Percentiles rank a stretch among this genome's conserved stretches.
These are phyloP conservation scores for Caenorhabditis drosophilae DNA, from an alignment of 2,888 invertebrate genomes.

Conservation along the genomic window DNA sequence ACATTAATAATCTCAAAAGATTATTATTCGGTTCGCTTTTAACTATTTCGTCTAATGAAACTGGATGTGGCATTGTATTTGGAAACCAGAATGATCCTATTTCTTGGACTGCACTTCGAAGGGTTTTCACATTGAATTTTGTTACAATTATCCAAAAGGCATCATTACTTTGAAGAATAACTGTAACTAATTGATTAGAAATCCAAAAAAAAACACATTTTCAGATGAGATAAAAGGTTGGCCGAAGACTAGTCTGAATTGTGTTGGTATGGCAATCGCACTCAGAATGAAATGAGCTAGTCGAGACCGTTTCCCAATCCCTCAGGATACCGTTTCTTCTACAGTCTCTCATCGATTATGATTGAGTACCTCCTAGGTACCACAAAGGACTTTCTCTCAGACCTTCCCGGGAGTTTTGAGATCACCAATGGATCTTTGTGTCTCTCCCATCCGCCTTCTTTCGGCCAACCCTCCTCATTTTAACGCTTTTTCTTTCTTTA, in stretches of 20 bases:
- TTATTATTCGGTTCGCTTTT: conserved; percentile 3
- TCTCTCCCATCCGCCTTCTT: conserved; percentile 40
- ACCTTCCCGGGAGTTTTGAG: conserved; percentile 57
- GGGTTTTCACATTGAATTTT: conserved; percentile 24
- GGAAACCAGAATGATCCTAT: conserved; percentile 27
- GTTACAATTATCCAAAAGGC: conserved; percentile 45
- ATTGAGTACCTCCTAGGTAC: conserved; percentile 49
- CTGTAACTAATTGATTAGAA: too few species aligned
- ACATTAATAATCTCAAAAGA: conserved; percentile 34
- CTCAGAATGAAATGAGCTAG: conserved; percentile 42
- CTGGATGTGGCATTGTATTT: conserved; percentile 21
- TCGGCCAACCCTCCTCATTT: conserved; percentile 24
- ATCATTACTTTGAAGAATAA: conserved; percentile 12
- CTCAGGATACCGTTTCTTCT: conserved; percentile 43
- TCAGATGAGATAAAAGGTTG: conserved; percentile 36
- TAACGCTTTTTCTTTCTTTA: not conserved
- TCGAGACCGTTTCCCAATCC: conserved; percentile 54
- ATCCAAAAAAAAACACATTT: too few species aligned
- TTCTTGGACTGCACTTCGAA: conserved; percentile 22
- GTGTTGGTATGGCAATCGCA: conserved; percentile 60
- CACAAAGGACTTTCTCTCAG: conserved; percentile 53
- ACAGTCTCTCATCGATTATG: conserved; percentile 47
- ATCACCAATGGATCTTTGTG: conserved; percentile 42
- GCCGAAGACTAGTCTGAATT: conserved; percentile 63
- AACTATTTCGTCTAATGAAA: conserved; percentile 15